Evolutionary conservation across 2,797 vertebrate genomes (phyloP).

Genomic region (Micromesistius poutassou): DNA sequence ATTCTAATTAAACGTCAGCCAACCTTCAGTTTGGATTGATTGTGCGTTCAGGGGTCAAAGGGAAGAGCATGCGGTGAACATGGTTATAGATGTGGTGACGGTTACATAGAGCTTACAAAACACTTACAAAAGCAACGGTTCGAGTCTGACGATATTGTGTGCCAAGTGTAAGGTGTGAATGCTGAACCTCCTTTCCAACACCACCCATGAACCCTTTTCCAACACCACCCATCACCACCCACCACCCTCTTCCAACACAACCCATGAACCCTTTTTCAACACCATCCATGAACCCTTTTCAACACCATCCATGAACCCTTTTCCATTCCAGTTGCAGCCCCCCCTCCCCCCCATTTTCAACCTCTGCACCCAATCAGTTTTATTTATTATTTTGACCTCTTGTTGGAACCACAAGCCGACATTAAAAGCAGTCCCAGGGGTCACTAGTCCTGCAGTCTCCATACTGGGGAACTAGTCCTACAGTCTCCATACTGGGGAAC

Average conservation of each 20-base stretch:
- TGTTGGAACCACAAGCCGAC: not conserved
- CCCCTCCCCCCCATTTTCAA: slow-evolving; percentile 34
- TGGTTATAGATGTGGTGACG: not conserved
- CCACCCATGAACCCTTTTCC: slow-evolving; percentile 21
- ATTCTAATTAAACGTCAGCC: not conserved
- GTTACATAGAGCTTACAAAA: too few relatives aligned
- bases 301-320: slow-evolving; percentile 20
- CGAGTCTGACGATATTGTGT: too few relatives aligned
- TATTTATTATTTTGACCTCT: not conserved
- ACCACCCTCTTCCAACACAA: too few relatives aligned
- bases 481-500: too few relatives aligned
- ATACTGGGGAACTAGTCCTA: too few relatives aligned
- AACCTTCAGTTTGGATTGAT: not conserved
- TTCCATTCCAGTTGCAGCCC: slow-evolving; percentile 20
- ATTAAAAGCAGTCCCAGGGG: not conserved
- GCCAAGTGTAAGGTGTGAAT: slow-evolving; percentile 38
- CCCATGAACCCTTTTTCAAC: too few relatives aligned
- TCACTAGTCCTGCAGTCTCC: too few relatives aligned
- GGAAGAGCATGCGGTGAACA: not conserved
- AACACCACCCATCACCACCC: too few relatives aligned
- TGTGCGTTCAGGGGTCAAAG: not conserved
- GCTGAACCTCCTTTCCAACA: slow-evolving; percentile 27
- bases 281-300: slow-evolving; percentile 20
- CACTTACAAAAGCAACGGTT: too few relatives aligned
- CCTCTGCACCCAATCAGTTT: not conserved